A percentile compares a stretch with the other conserved stretches of the same genome.
phyloP scores from a whole-genome alignment of 2,797 vertebrate species.

The Threskiornis aethiopicus region DNA sequence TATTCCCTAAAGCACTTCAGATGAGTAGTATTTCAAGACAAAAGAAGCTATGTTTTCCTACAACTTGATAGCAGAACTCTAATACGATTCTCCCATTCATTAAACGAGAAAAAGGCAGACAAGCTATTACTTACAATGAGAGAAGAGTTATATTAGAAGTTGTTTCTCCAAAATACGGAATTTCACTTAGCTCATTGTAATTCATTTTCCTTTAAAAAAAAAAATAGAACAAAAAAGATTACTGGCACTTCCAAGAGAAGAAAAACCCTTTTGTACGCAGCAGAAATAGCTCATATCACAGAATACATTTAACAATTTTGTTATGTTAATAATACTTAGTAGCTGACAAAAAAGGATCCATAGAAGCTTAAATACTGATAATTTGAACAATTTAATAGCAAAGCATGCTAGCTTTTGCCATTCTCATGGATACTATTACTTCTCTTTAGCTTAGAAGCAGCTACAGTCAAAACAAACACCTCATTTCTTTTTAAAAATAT shows the following conservation, averaged over 20 bases:
- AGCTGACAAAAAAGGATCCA: background rate
- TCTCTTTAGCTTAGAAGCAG: background rate
- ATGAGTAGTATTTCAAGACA: background rate
- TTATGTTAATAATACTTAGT: background rate
- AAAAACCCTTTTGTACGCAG: background rate
- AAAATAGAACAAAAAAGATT: background rate
- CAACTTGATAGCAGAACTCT: background rate
- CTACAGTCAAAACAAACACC: background rate
- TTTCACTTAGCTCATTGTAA: slow-evolving; percentile 88
- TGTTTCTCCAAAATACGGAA: slow-evolving; percentile 89
- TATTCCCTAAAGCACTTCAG: background rate
- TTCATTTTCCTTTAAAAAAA: slow-evolving; percentile 86
- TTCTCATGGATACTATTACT: background rate
- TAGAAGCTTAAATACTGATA: background rate
- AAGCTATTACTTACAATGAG: slow-evolving; percentile 87
- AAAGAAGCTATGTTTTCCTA: background rate
- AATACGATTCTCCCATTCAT: background rate
- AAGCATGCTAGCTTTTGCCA: background rate
- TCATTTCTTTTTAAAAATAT: background rate
- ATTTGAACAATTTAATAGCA: background rate
- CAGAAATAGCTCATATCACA: background rate
- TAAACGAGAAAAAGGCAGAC: background rate
- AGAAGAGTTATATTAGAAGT: slow-evolving; percentile 89
- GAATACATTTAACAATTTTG: background rate
- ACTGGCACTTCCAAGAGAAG: background rate